phyloP scores from a whole-genome alignment of 2,888 invertebrate genomes.

The Watsonalla binaria region DNA sequence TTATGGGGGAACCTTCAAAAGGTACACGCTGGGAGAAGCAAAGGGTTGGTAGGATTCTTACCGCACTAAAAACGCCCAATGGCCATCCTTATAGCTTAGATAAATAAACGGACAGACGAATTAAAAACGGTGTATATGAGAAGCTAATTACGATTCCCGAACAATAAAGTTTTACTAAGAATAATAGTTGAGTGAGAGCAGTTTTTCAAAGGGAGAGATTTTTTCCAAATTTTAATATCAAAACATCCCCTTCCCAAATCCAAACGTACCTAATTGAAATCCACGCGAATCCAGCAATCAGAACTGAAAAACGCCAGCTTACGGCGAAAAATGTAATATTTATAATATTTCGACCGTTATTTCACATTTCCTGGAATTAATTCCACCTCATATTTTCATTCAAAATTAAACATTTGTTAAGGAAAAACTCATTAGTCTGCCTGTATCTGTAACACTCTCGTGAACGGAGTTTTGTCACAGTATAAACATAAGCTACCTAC shows the following conservation, averaged over 20 bases:
- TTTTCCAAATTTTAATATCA: neutral
- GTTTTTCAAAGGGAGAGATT: too few species aligned
- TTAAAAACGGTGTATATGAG: too few species aligned
- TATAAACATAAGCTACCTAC: too few species aligned
- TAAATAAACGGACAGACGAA: too few species aligned
- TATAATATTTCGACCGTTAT: neutral
- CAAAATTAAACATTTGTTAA: neutral
- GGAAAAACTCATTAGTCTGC: neutral
- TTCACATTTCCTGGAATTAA: neutral
- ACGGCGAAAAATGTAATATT: neutral
- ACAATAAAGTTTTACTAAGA: too few species aligned
- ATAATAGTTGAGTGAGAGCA: too few species aligned
- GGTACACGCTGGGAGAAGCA: too few species aligned
- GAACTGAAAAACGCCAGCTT: neutral
- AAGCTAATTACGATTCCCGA: too few species aligned
- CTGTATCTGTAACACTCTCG: neutral
- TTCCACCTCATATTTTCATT: neutral
- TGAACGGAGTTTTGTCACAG: neutral
- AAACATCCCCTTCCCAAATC: neutral
- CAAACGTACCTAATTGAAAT: neutral
- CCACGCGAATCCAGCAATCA: neutral
- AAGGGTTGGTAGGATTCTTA: too few species aligned
- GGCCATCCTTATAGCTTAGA: too few species aligned
- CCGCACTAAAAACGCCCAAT: too few species aligned
- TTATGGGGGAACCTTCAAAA: too few species aligned